Evolutionary conservation across 2,113 vertebrate genomes (phyloP), one percentile per base, ranked within the genome.

Genomic region (Perca flavescens): DNA sequence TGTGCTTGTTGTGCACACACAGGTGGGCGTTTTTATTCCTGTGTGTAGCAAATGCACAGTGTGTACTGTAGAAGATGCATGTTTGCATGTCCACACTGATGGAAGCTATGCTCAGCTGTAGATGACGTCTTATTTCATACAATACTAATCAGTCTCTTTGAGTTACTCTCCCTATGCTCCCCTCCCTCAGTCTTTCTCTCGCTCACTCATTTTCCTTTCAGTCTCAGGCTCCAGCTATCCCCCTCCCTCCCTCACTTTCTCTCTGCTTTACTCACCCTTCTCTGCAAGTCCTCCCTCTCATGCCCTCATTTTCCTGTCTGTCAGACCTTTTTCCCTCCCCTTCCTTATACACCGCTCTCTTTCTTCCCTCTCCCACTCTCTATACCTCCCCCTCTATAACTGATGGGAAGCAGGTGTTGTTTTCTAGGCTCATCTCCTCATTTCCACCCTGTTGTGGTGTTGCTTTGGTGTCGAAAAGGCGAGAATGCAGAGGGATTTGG

Each of bases 401-500:
- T 69, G 77, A 86, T 86, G 63, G 74, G 74, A 89, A 80, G 82
- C 91, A 92, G 86, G 84, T 90, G 80, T 77, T 89, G 74, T 83
- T 82, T 90, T 84, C 83, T 71, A 21, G 53, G 62, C 73, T 81
- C 72, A 61, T 82, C 76, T 40, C 50, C 40, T 84, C 81, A 74
- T 88, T 80, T 86, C 72, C 64, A 84, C 49, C 77, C 77, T 64
- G n/a, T 79, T 82, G 85, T 79, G 82, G 69, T 77, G 79, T 86
- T 90, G 79, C 74, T 81, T 63, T 58, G 52, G 77, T 79, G 75
- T 86, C 50, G 28, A 69, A 85, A 56, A 73, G 83, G 46, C 13
- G 34, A 71, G 64, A 76, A 74, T 46, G 56, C 5, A 11, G 52
- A 66, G 80, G 49, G 83, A 75, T 76, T 79, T 31, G 36, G 40